These are phyloP conservation scores for Mohoua ochrocephala DNA, from an alignment of 2,113 vertebrate genomes.

Conservation along the genomic window DNA sequence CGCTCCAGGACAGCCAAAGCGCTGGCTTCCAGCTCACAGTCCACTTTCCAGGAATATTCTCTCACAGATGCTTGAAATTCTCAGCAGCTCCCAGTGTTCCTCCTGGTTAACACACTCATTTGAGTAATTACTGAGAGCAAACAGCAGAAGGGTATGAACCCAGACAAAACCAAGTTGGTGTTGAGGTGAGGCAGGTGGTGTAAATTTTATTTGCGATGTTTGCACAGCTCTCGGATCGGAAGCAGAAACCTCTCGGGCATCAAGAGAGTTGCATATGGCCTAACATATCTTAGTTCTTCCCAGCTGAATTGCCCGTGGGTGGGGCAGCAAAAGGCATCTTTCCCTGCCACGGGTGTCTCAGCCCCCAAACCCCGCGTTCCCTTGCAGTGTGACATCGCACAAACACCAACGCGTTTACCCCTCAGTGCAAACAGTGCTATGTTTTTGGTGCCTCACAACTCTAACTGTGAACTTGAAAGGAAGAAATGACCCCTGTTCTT, in stretches of 20 bases:
- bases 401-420: not conserved
- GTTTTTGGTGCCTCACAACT: constrained; percentile 29
- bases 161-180: not conserved
- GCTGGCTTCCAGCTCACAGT: not conserved
- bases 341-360: not conserved
- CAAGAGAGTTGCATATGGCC: not conserved
- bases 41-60: not conserved
- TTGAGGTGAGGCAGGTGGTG: constrained; percentile 11
- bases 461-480: constrained; percentile 3
- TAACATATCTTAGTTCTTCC: not conserved
- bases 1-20: not conserved
- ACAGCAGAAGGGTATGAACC: not conserved
- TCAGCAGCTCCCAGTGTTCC: not conserved
- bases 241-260: not conserved
- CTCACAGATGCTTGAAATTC: constrained; percentile 14
- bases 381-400: not conserved
- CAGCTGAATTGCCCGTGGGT: not conserved
- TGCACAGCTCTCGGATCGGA: not conserved
- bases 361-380: not conserved
- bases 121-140: constrained; percentile 45
- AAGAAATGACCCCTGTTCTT: not conserved
- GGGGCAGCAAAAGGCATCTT: not conserved
- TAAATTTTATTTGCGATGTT: not conserved
- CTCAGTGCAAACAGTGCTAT: not conserved
- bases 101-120: not conserved